Evolutionary conservation across 2,888 invertebrate species (phyloP), one percentile per base, ranked within the genome.

Genomic region (Caenorhabditis sp.): DNA sequence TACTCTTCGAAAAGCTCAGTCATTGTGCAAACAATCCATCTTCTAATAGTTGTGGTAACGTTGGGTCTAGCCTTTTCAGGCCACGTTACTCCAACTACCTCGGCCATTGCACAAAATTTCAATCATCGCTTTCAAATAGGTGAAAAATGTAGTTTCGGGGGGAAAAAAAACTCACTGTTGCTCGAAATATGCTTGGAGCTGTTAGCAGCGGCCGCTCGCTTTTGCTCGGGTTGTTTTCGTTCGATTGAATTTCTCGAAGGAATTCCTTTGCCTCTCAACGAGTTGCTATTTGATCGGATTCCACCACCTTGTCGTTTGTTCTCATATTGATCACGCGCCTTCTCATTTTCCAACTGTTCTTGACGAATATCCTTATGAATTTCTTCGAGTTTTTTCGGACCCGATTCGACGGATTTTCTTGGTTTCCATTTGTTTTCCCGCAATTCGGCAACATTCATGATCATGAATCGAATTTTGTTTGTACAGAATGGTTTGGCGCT

Each of bases 341-440:
- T 69, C 25, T 70, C 67, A n/a, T 73, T 76, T 7, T 79, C 77
- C 12, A 77, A 67, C 54, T 79, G 73, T 53, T 83, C 83, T 31
- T 74, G 68, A 23, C 70, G 56, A 60, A 76, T 71, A 10, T 81
- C 78, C 50, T 82, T 75, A 62, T 81, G 80, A 60, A 83, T 80
- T 56, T 82, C 81, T 17, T 71, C 72, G 23, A 81, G 70, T 64
- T 80, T 83, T 71, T 83, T 83, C 20, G 82, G 83, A 61, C 82
- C 82, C 0, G 73, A 54, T 25, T 83, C 82, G 7, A 62, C 74
- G 5, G 69, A 70, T 54, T 82, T 82, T 12, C 81, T 36, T 59
- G 63, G 75, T 27, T 63, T 52, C 82, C 82, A 83, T 3, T 73
- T 70, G 43, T 61, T 70, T 21, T 68, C 63, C 50, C 77, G 54